These are phyloP conservation scores for Passer domesticus DNA, from an alignment of 2,113 vertebrate genomes.

Conservation along the genomic window DNA sequence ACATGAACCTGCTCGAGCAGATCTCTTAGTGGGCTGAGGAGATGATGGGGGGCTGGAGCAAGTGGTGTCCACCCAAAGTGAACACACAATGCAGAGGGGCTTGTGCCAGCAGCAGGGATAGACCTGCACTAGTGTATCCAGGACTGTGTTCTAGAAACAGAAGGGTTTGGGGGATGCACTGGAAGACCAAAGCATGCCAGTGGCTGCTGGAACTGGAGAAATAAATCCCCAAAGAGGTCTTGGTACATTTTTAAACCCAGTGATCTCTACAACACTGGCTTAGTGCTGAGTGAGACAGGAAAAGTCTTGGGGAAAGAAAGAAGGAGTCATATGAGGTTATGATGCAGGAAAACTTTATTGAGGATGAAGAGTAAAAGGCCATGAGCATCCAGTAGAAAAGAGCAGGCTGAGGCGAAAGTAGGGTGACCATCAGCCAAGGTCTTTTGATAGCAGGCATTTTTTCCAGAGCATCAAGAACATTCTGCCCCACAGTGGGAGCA, in stretches of 20 bases:
- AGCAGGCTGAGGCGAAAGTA: not conserved
- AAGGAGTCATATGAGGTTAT: not conserved
- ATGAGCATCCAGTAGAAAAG: not conserved
- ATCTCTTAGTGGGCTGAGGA: not conserved
- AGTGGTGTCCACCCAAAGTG: not conserved
- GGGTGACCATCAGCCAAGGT: not conserved
- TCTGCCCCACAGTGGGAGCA: not conserved
- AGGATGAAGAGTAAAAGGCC: not conserved
- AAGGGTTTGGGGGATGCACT: not conserved
- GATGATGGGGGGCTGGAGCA: not conserved
- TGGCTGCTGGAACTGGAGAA: not conserved
- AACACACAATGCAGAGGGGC: not conserved
- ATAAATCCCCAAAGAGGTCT: not conserved
- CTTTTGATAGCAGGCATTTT: fast-evolving
- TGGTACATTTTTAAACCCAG: too few relatives aligned
- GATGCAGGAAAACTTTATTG: not conserved
- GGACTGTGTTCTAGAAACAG: too few relatives aligned
- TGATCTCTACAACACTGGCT: not conserved
- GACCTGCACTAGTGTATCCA: too few relatives aligned
- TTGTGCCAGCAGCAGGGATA: not conserved
- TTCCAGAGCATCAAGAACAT: too few relatives aligned
- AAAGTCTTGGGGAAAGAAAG: fast-evolving
- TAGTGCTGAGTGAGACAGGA: not conserved
- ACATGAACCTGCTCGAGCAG: not conserved
- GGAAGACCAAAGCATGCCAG: not conserved